Base-by-base conservation (phyloP, 1,140 invertebrate genomes). In the Drosophila parabipectinata region DNA sequence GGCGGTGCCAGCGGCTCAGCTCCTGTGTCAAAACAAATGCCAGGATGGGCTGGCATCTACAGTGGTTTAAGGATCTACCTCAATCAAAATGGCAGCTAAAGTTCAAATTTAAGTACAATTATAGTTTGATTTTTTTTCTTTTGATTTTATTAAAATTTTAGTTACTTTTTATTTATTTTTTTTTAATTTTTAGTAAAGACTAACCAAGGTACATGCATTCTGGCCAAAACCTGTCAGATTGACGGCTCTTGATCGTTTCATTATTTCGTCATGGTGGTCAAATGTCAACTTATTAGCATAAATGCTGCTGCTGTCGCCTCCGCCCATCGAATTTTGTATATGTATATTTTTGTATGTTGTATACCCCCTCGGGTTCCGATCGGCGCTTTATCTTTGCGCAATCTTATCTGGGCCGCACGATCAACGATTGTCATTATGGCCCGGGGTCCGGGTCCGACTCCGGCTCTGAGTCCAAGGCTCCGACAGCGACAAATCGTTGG, bases 201-300 rank as follows among this genome's bases (percentile, higher is more conserved):
- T 18, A 5, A 1, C 24, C 26, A 44, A 15, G 28, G n/a, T 51
- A 28, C 2, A 28, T 18, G 6, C 9, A 12, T 47, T 50, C n/a
- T 55, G 32, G n/a, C 71, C 54, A 37, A 62, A 77, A 73, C 66
- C 64, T 85, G 83, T 83, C 83, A 89, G 54, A 67, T 79, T 69
- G 61, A 77, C 55, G 72, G 67, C 69, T 78, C 66, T 68, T 88
- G 83, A 88, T 83, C 83, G 76, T 79, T 83, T 85, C 74, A 87
- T 85, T 85, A 87, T 85, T 87, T 88, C 79, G 84, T 83, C 83
- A 88, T 89, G 83, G 83, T 88, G 84, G 83, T 88, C 83, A 88
- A 88, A 88, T 88, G 83, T 88, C 83, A 88, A 82, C 82, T 87
- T 88, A 88, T 88, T 88, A 88, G 84, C 83, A 88, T 88, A 88